A percentile compares a stretch with the other conserved stretches of the same genome.
These are phyloP conservation scores for Centropristis striata DNA, from an alignment of 2,113 vertebrate genomes.

Conservation along the genomic window DNA sequence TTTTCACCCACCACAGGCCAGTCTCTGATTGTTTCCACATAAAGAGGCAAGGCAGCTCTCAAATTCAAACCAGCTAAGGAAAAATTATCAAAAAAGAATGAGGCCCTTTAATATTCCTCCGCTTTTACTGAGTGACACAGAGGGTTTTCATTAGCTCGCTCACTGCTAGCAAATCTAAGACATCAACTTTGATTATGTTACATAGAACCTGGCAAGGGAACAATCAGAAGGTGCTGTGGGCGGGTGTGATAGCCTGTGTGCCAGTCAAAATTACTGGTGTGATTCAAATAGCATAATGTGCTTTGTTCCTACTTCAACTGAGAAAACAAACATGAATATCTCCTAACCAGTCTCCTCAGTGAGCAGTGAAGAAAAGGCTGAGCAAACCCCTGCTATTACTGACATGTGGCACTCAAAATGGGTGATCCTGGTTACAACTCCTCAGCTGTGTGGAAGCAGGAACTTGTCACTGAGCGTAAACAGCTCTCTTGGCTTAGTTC, in stretches of 20 bases:
- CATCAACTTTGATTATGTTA: conserved; percentile 74
- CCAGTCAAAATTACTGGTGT: conserved; percentile 67
- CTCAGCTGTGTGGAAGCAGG: conserved; percentile 63
- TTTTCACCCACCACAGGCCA: conserved; percentile 51
- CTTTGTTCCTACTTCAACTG: conserved; percentile 35
- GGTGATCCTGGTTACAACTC: conserved; percentile 44
- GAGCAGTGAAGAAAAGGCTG: conserved; percentile 18
- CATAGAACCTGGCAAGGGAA: conserved; percentile 69
- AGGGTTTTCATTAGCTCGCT: conserved; percentile 81
- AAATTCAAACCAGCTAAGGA: conserved; percentile 77
- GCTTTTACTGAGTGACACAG: conserved; percentile 70
- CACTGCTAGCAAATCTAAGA: conserved; percentile 73
- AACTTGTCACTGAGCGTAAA: conserved; percentile 74
- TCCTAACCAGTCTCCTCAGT: conserved; percentile 5
- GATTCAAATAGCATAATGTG: conserved; percentile 56
- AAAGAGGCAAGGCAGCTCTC: conserved; percentile 59
- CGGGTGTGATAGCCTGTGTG: conserved; percentile 53
- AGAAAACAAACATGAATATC: conserved; percentile 5
- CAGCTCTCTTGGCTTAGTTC: conserved; percentile 68
- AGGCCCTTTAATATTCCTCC: conserved; percentile 70
- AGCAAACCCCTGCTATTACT: conserved; percentile 32
- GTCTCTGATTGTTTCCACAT: conserved; percentile 72
- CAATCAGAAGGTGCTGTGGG: conserved; percentile 65
- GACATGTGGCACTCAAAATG: conserved; percentile 51
- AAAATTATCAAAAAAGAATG: conserved; percentile 73